Evolutionary conservation across 2,797 vertebrate species (phyloP).

Genomic region (Myoxocephalus aenaeus): DNA sequence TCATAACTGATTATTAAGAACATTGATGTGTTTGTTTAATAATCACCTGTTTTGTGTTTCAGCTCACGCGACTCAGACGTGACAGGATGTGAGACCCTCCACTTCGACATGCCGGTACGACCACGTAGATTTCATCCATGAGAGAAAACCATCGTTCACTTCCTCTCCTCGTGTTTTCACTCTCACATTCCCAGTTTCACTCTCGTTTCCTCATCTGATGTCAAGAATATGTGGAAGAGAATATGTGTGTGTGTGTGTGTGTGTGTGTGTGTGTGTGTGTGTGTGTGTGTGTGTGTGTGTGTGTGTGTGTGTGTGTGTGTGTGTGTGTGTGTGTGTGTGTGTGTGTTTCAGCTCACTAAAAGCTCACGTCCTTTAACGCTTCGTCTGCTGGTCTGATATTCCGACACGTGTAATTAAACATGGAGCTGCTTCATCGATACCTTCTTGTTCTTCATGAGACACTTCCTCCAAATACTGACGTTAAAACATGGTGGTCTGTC

Average conservation of each 20-base stretch:
- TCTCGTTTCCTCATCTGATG: neutral
- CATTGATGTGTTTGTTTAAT: neutral
- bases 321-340: no score
- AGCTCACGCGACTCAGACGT: neutral
- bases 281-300: neutral
- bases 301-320: neutral
- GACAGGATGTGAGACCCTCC: accelerated
- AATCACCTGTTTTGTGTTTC: constrained; percentile 23
- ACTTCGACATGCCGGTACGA: constrained; percentile 29
- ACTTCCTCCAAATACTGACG: neutral
- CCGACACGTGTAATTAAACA: no score
- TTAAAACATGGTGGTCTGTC: neutral
- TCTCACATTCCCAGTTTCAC: neutral
- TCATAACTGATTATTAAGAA: neutral
- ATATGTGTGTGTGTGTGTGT: no score
- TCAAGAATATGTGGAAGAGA: neutral
- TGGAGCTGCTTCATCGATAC: no score
- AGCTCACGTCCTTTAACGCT: no score
- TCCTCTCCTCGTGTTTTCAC: neutral
- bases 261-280: no score
- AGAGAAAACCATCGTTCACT: neutral
- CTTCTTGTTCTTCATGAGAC: no score
- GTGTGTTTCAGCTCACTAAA: no score
- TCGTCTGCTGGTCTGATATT: no score
- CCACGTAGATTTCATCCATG: neutral